phyloP scores from a whole-genome alignment of 2,888 invertebrate genomes.

The Synanthedon tipuliformis region DNA sequence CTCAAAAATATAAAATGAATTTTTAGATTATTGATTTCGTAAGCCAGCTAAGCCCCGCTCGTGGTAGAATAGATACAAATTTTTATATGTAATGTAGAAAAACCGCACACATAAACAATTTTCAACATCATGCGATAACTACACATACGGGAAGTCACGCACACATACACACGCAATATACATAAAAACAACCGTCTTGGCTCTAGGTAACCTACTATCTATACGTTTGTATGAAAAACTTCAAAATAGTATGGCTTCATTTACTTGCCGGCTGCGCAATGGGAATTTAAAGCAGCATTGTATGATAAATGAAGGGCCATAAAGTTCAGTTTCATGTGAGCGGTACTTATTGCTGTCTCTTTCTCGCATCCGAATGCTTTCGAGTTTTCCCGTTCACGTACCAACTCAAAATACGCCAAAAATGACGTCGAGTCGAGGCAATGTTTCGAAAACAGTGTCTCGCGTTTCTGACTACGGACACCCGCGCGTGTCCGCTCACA shows the following conservation, averaged over 20 bases:
- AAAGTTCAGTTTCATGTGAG: slow-evolving; percentile 48
- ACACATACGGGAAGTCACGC: slow-evolving; percentile 42
- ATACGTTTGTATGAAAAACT: slow-evolving; percentile 59
- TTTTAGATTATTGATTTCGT: slow-evolving; percentile 61
- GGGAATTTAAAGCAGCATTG: slow-evolving; percentile 40
- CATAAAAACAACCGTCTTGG: slow-evolving; percentile 61
- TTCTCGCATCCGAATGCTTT: slow-evolving; percentile 62
- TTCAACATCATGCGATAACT: slow-evolving; percentile 38
- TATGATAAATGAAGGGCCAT: slow-evolving; percentile 30
- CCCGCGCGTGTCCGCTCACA: slow-evolving; percentile 46
- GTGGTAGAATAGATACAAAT: slow-evolving; percentile 25
- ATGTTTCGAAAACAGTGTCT: slow-evolving; percentile 67
- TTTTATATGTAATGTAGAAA: slow-evolving; percentile 40
- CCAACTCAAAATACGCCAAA: slow-evolving; percentile 71
- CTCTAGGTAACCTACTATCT: slow-evolving; percentile 31
- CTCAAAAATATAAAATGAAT: slow-evolving; percentile 50
- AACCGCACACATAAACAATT: slow-evolving; percentile 33
- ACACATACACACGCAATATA: slow-evolving; percentile 40
- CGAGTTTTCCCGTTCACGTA: slow-evolving; percentile 67
- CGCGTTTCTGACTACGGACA: slow-evolving; percentile 56
- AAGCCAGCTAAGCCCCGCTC: slow-evolving; percentile 30
- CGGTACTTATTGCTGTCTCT: slow-evolving; percentile 30
- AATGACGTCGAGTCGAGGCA: slow-evolving; percentile 58
- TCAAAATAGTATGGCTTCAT: slow-evolving; percentile 64
- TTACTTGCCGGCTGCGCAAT: slow-evolving; percentile 34